Evolutionary conservation across 2,797 vertebrate species (phyloP), one percentile per base, ranked within the genome.

Genomic region (Rhabdomys pumilio): DNA sequence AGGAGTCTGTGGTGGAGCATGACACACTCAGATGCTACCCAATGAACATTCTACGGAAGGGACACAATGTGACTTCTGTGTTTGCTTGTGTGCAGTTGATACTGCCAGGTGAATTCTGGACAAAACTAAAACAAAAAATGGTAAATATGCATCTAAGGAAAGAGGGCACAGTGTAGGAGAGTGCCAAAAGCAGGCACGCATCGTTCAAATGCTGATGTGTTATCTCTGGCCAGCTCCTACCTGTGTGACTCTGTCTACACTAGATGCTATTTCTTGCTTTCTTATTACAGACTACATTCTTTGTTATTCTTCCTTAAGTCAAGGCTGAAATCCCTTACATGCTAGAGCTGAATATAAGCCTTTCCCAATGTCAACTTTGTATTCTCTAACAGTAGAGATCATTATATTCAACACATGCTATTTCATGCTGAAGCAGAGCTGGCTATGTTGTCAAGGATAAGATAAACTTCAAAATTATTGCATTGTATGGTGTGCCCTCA

Each of bases 381-480:
- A 63, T 86, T 93, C 93, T 24, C 88, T 82, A 92, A 38, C 24
- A 34, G 8, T 50, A 50, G 50, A 50, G 50, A 20, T 87, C 53
- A 76, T 84, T 22, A 53, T 79, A 13, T 93, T 92, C 89, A 53
- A 84, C 93, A 94, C 67, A 31, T 10, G n/a, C 41, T 69, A 22
- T 8, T 47, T 95, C 67, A 41, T 55, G 22, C 81, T 69, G 81
- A 3, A 88, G 6, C 29, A 92, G 63, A 86, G 59, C 6, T 26
- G 22, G 77, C 63, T 7, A 0, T 55, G 50, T 86, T 83, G 82
- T 19, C 26, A 91, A 38, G 73, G 31, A 38, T 95, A 76, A 97
- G 98, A 96, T 93, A 83, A 96, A 94, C 53, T 5, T 73, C 65
- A 59, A 84, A 91, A n/a, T 90, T n/a, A 91, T 55, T 53, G 17